Evolutionary conservation across 1,140 invertebrate genomes (phyloP).

Genomic region (Forficula auricularia): DNA sequence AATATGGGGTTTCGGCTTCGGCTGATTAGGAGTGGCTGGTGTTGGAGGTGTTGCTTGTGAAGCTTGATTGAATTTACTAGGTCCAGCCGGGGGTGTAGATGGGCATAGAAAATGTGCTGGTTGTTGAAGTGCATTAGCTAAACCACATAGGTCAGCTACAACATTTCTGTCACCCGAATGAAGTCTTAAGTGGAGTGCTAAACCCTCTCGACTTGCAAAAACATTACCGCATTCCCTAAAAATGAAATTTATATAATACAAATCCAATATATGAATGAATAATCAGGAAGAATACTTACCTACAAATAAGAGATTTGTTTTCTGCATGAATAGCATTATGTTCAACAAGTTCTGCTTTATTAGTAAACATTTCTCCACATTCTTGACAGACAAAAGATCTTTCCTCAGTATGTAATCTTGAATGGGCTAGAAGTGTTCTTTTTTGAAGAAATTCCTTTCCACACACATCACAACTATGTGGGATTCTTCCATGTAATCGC

Average conservation of each 20-base stretch:
- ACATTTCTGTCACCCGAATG: conserved; percentile 68
- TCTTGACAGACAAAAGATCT: conserved; percentile 35
- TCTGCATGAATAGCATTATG: conserved; percentile 23
- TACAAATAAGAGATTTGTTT: conserved; percentile 8
- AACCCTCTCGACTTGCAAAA: conserved; percentile 49
- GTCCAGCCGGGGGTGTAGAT: neutral
- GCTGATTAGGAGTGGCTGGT: conserved; percentile 14
- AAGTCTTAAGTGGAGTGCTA: conserved; percentile 58
- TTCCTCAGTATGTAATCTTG: conserved; percentile 29
- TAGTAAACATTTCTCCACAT: conserved; percentile 56
- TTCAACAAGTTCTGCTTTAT: conserved; percentile 45
- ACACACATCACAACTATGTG: conserved; percentile 61
- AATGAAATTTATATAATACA: conserved; percentile 11
- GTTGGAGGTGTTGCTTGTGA: conserved; percentile 24
- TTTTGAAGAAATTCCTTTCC: conserved; percentile 71
- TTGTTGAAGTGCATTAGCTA: conserved; percentile 50
- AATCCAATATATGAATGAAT: conserved; percentile 20
- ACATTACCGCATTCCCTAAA: conserved; percentile 42
- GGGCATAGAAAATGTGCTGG: conserved; percentile 36
- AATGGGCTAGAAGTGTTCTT: conserved; percentile 55
- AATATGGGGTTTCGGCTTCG: conserved; percentile 55
- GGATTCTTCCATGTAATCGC: conserved; percentile 54
- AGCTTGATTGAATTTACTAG: neutral
- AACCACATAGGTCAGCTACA: conserved; percentile 66
- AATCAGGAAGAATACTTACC: conserved; percentile 3